These are phyloP conservation scores for Meleagris gallopavo DNA, from an alignment of 2,113 vertebrate species.

Conservation along the genomic window DNA sequence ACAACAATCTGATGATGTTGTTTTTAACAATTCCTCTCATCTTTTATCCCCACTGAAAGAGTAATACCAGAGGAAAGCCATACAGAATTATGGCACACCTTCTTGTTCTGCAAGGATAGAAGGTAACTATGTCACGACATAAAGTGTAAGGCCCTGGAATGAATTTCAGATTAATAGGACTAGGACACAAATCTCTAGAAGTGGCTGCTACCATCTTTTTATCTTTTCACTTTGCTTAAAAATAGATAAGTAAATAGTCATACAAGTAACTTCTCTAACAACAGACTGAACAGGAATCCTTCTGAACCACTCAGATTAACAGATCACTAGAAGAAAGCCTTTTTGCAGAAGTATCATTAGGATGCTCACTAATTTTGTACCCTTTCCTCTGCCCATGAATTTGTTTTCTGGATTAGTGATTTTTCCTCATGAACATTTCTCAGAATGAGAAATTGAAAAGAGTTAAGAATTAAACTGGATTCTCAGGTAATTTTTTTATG, in stretches of 20 bases:
- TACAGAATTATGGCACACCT: background rate
- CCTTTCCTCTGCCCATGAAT: background rate
- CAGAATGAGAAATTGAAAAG: background rate
- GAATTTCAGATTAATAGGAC: no score
- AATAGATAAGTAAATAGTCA: background rate
- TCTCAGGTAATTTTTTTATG: background rate
- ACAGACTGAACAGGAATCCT: background rate
- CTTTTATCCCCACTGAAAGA: background rate
- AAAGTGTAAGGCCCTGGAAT: background rate
- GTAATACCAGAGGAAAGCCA: background rate
- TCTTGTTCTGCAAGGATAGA: background rate
- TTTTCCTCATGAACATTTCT: background rate
- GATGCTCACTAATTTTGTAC: background rate
- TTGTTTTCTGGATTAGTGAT: background rate
- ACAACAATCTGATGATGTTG: background rate
- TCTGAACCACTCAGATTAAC: background rate
- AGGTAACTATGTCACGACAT: background rate
- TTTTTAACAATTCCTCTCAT: background rate
- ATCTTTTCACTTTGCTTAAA: background rate
- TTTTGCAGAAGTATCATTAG: background rate
- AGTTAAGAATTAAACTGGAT: background rate
- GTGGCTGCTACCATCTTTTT: background rate
- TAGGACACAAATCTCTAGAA: background rate
- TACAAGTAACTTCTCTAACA: background rate
- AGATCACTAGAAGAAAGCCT: background rate